Percentiles rank a stretch among this genome's conserved stretches.
Conservation (phyloP, 2,888 invertebrate genomes). For the Eupithecia abbreviata region DNA sequence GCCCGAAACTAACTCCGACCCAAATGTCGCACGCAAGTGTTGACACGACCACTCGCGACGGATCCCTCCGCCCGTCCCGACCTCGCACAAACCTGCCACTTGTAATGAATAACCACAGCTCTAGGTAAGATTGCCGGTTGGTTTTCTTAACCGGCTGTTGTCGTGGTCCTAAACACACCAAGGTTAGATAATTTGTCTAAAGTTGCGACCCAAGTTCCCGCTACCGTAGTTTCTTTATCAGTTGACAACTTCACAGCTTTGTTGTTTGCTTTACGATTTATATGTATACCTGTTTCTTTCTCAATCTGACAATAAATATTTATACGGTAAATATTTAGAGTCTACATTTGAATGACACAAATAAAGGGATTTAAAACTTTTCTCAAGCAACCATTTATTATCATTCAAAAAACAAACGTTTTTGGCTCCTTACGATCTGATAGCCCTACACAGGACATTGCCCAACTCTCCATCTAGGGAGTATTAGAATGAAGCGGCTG, state of each 20-base stretch:
- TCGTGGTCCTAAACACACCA: constrained; percentile 68
- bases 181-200: constrained; percentile 64
- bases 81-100: constrained; percentile 25
- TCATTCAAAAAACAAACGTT: constrained; percentile 14
- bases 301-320: not conserved
- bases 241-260: constrained; percentile 49
- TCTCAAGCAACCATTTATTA: constrained; percentile 21
- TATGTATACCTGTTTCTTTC: constrained; percentile 25
- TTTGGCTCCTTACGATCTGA: constrained; percentile 17
- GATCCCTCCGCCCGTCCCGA: constrained; percentile 40
- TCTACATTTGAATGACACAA: not conserved
- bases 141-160: constrained; percentile 61
- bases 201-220: constrained; percentile 57
- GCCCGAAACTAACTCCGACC: constrained; percentile 40
- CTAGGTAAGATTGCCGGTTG: constrained; percentile 48
- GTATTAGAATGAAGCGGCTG: constrained; percentile 21
- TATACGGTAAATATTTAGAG: not conserved
- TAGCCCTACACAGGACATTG: constrained; percentile 18
- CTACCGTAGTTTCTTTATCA: constrained; percentile 63
- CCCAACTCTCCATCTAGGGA: constrained; percentile 20
- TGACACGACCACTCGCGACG: constrained; percentile 47
- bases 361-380: not conserved
- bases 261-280: constrained; percentile 44
- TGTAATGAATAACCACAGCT: constrained; percentile 52
- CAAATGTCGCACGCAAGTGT: constrained; percentile 60